Conservation (phyloP, 2,797 vertebrate genomes). For the Sebastes trivittatus region DNA sequence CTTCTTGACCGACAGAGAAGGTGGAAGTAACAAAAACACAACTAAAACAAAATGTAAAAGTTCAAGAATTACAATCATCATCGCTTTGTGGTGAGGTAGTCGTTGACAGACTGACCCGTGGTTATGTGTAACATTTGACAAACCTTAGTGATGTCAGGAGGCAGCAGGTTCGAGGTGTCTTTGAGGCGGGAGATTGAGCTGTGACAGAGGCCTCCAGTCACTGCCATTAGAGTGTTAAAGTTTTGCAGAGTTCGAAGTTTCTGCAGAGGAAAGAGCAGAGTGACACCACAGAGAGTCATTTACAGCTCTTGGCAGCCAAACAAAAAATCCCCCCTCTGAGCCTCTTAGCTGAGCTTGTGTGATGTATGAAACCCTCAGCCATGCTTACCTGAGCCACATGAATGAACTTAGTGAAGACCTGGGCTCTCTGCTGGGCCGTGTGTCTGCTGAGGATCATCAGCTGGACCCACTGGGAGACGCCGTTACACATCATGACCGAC, state of each 20-base stretch:
- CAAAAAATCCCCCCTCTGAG: background rate
- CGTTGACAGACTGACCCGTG: background rate
- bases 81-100: background rate
- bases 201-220: slow-evolving; percentile 92
- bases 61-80: background rate
- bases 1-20: too few species aligned
- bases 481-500: slow-evolving; percentile 91
- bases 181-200: slow-evolving; percentile 93
- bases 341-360: background rate
- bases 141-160: slow-evolving; percentile 92
- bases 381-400: slow-evolving; percentile 89
- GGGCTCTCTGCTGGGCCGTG: slow-evolving; percentile 88
- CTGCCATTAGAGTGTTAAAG: slow-evolving; percentile 95
- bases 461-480: slow-evolving; percentile 94
- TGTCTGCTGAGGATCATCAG: slow-evolving; percentile 94
- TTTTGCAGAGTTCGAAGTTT: slow-evolving; percentile 89
- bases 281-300: background rate
- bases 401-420: slow-evolving; percentile 94
- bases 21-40: background rate
- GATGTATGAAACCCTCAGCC: too few species aligned
- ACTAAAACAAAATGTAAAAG: background rate
- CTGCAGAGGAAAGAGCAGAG: slow-evolving; percentile 66
- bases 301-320: background rate
- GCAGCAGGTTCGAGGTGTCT: slow-evolving; percentile 88
- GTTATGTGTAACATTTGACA: background rate